These are phyloP conservation scores for Elgaria multicarinata DNA, from an alignment of 2,113 vertebrate species.

Conservation along the genomic window DNA sequence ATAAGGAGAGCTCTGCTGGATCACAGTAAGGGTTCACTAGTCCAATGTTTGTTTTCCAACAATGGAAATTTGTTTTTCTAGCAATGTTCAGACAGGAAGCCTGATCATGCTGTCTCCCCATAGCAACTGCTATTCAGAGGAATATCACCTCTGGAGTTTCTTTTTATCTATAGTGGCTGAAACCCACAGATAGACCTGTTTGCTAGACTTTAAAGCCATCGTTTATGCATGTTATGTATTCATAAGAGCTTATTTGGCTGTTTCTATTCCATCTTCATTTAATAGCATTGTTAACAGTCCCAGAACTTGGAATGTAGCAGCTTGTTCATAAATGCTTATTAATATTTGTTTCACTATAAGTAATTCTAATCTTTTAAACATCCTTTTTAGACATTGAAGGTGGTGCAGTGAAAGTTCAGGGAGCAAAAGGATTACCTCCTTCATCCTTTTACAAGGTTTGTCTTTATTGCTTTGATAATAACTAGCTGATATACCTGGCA, in stretches of 20 bases:
- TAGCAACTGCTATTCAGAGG: not conserved
- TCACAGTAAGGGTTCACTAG: not conserved
- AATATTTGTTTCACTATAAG: not conserved
- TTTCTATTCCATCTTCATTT: not conserved
- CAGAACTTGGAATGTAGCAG: not conserved
- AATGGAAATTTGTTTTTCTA: not conserved
- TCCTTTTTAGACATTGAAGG: conserved; percentile 69
- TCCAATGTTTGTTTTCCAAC: not conserved
- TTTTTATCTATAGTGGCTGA: not conserved
- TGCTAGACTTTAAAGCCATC: not conserved
- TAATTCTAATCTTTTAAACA: conserved; percentile 17
- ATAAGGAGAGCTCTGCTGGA: not conserved
- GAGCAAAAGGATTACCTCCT: conserved; percentile 79
- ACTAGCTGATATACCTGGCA: too few species aligned
- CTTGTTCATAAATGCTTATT: not conserved
- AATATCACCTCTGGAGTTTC: not conserved
- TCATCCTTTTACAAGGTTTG: conserved; percentile 84
- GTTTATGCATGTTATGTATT: not conserved
- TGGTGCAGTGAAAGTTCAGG: conserved; percentile 79
- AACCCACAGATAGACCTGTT: not conserved
- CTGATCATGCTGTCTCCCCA: not conserved
- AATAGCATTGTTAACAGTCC: not conserved
- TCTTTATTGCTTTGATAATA: conserved; percentile 5
- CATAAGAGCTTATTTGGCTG: not conserved
- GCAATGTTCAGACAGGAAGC: not conserved